These are phyloP conservation scores for Ganaspis sp. DNA, from an alignment of 1,140 invertebrate species.

Conservation along the genomic window DNA sequence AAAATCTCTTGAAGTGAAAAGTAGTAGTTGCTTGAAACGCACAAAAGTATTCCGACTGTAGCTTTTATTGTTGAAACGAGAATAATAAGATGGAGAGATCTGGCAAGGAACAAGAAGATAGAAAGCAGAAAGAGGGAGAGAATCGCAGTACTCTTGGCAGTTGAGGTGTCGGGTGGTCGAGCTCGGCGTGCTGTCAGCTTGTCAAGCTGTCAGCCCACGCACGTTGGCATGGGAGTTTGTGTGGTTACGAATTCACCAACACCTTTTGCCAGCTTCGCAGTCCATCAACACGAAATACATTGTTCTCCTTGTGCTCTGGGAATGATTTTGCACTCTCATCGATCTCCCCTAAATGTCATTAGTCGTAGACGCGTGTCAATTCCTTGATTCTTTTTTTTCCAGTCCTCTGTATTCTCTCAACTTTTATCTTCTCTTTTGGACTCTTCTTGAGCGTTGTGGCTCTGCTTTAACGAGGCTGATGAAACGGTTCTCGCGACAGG, in stretches of 20 bases:
- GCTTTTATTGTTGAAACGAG: not conserved
- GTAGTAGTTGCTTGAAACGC: not conserved
- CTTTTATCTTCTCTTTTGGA: not conserved
- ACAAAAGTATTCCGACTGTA: not conserved
- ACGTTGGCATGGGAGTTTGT: slow-evolving; percentile 61
- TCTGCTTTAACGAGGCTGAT: slow-evolving; percentile 9
- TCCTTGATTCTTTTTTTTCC: not conserved
- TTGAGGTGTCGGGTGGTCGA: slow-evolving; percentile 73
- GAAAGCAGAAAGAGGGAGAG: slow-evolving; percentile 48
- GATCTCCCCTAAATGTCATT: slow-evolving; percentile 46
- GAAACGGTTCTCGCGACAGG: not conserved
- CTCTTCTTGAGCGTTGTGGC: not conserved
- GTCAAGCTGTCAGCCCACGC: slow-evolving; percentile 75
- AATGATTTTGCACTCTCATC: slow-evolving; percentile 45
- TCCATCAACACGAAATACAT: slow-evolving; percentile 40
- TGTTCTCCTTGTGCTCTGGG: slow-evolving; percentile 38
- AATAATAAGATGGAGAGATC: slow-evolving; percentile 33
- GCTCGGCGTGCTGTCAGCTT: slow-evolving; percentile 68
- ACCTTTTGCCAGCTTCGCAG: too few species aligned
- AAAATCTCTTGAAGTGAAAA: too few species aligned
- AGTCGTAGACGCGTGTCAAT: slow-evolving; percentile 22
- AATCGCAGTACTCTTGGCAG: slow-evolving; percentile 66
- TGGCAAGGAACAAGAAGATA: slow-evolving; percentile 13
- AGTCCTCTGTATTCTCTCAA: not conserved
- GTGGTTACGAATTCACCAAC: slow-evolving; percentile 57